A percentile compares a stretch with the other conserved stretches of the same genome.
Conservation (phyloP, 2,888 invertebrate genomes). For the Liodrosophila aerea region DNA sequence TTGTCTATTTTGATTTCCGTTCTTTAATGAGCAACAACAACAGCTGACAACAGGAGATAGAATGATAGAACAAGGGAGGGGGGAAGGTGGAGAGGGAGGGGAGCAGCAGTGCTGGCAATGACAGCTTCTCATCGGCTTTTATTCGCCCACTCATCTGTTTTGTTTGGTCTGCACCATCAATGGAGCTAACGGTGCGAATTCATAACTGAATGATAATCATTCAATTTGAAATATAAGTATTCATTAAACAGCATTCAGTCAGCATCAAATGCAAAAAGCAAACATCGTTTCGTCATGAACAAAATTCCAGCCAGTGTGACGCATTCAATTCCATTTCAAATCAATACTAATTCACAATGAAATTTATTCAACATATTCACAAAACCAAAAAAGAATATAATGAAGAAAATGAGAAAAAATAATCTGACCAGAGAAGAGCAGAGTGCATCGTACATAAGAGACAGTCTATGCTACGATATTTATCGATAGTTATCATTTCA, state of each 20-base stretch:
- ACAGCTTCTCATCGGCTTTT: slow-evolving; percentile 4
- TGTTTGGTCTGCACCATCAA: slow-evolving; percentile 13
- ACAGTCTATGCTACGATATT: too few relatives aligned
- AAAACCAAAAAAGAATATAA: too few relatives aligned
- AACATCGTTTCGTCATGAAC: background rate
- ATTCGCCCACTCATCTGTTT: slow-evolving; percentile 1
- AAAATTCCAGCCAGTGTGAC: too few relatives aligned
- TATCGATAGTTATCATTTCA: too few relatives aligned
- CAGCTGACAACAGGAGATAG: slow-evolving; percentile 15
- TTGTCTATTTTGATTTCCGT: slow-evolving; percentile 60
- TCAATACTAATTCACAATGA: too few relatives aligned
- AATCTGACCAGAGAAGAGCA: too few relatives aligned
- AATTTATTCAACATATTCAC: too few relatives aligned
- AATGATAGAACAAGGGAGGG: background rate
- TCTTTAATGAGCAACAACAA: slow-evolving; percentile 41
- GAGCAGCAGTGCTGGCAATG: slow-evolving; percentile 20
- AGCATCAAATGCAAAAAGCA: slow-evolving; percentile 16
- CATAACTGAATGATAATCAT: slow-evolving; percentile 38
- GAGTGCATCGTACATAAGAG: too few relatives aligned
- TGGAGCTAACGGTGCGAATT: slow-evolving; percentile 38
- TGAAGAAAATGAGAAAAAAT: too few relatives aligned
- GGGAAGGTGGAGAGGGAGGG: background rate
- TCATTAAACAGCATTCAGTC: slow-evolving; percentile 22
- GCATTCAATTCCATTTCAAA: background rate
- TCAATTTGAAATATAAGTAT: slow-evolving; percentile 26